A percentile compares a stretch with the other conserved stretches of the same genome.
phyloP scores from a whole-genome alignment of 2,888 invertebrate species.

The Trachelus tabidus region DNA sequence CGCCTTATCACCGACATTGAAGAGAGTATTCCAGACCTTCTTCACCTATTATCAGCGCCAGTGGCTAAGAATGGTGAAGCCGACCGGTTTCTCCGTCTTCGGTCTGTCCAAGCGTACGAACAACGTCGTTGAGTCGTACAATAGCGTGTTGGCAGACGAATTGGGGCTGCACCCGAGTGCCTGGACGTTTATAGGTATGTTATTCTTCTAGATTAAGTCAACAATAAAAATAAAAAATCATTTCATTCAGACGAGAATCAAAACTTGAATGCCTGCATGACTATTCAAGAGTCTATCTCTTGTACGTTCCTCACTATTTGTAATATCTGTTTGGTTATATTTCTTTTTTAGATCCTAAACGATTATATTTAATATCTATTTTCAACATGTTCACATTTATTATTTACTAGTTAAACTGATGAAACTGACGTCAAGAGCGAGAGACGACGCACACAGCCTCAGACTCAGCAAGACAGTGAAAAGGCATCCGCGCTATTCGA shows the following conservation, averaged over 20 bases:
- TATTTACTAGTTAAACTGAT: no score
- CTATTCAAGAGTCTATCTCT: no score
- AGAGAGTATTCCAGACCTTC: background rate
- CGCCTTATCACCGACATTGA: background rate
- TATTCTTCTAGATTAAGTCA: no score
- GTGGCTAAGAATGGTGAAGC: conserved; percentile 20
- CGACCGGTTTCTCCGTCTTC: conserved; percentile 20
- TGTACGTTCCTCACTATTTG: no score
- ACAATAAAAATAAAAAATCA: no score
- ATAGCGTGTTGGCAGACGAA: conserved; percentile 8
- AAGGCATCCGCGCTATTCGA: conserved; percentile 9
- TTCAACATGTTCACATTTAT: no score
- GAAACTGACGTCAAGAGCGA: no score
- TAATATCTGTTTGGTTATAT: no score
- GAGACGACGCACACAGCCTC: background rate
- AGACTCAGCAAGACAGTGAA: background rate
- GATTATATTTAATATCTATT: no score
- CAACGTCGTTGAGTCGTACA: conserved; percentile 21
- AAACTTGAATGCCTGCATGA: no score
- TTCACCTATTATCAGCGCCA: conserved; percentile 16
- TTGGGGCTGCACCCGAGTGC: conserved; percentile 19
- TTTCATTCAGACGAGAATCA: no score
- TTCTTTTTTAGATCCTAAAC: no score
- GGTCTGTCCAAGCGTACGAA: conserved; percentile 17
- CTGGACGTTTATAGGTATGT: conserved; percentile 22